Evolutionary conservation across 1,140 invertebrate species (phyloP).

Genomic region (Arion vulgaris): DNA sequence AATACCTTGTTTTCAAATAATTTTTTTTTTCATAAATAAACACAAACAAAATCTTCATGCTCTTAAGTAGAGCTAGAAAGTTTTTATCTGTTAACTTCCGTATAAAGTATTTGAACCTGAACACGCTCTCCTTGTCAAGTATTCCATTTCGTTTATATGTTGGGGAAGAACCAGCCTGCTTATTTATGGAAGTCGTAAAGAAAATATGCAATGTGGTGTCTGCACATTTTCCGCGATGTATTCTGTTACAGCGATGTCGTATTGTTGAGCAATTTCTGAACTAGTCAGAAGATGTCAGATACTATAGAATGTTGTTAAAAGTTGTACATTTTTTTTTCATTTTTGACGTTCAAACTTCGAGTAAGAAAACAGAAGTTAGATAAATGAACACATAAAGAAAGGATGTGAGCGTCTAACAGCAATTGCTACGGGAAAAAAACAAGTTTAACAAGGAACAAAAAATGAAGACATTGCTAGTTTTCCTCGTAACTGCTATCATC

Average conservation of each 20-base stretch:
- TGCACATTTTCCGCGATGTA: neutral
- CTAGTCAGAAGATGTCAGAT: neutral
- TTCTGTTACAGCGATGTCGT: neutral
- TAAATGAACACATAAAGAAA: too few species aligned
- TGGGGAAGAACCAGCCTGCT: neutral
- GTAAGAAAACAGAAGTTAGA: too few species aligned
- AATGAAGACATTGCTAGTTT: too few species aligned
- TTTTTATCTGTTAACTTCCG: neutral
- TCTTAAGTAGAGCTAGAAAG: neutral
- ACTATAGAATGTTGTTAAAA: too few species aligned
- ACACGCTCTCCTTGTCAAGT: neutral
- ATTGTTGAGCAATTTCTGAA: neutral
- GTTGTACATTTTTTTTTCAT: too few species aligned
- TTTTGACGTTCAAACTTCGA: too few species aligned
- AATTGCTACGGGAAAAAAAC: too few species aligned
- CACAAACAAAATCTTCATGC: neutral
- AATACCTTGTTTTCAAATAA: neutral
- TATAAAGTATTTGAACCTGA: neutral
- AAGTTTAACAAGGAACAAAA: too few species aligned
- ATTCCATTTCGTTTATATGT: neutral
- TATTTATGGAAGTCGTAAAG: neutral
- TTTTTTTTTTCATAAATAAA: neutral
- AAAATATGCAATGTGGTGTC: neutral
- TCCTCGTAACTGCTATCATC: too few species aligned
- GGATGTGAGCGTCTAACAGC: too few species aligned